These are phyloP conservation scores for Meloe dianella DNA, from an alignment of 2,888 invertebrate species.

Conservation along the genomic window DNA sequence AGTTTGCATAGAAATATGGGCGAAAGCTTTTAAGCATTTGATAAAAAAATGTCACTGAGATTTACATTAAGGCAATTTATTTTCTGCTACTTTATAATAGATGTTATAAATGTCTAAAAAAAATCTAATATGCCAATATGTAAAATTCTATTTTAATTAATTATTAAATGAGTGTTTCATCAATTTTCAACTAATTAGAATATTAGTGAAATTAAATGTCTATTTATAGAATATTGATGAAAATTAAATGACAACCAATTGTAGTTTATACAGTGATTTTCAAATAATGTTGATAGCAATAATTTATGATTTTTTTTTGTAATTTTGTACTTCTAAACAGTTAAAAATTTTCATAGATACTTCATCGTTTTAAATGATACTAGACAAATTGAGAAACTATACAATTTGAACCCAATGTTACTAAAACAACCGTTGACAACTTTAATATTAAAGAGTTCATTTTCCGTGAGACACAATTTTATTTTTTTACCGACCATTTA, in stretches of 20 bases:
- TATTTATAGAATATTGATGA: background rate
- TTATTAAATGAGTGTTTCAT: background rate
- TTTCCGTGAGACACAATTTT: background rate
- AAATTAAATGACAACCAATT: background rate
- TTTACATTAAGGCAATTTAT: background rate
- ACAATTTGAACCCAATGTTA: background rate
- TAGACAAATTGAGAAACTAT: background rate
- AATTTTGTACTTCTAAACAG: no score
- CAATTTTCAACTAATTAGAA: background rate
- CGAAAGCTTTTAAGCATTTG: constrained; percentile 7
- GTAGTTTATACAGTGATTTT: no score
- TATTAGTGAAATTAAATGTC: no score
- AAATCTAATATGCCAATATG: background rate
- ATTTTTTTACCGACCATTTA: background rate
- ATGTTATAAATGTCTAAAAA: background rate
- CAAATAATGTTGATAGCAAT: no score
- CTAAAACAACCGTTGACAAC: background rate
- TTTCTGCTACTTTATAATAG: background rate
- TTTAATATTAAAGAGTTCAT: constrained; percentile 1
- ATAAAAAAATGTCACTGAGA: background rate
- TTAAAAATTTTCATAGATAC: background rate
- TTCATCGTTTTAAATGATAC: background rate
- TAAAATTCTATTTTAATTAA: background rate
- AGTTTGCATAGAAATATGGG: constrained; percentile 3
- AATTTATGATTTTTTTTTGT: no score